Percentiles rank a stretch among this genome's conserved stretches.
phyloP scores from a whole-genome alignment of 2,797 vertebrate genomes.

The Typhlichthys subterraneus region DNA sequence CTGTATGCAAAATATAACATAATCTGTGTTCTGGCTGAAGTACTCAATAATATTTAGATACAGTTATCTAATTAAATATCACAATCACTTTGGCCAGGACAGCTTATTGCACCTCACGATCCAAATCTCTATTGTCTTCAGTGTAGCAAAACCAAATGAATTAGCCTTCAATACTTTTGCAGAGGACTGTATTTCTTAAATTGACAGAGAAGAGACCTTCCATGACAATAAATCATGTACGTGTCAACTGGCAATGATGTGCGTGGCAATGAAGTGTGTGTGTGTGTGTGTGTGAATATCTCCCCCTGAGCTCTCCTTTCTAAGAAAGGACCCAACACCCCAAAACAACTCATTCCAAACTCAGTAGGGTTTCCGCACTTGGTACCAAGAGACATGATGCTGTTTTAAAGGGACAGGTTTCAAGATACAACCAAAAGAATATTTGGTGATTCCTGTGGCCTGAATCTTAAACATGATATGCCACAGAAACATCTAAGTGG shows the following conservation, averaged over 20 bases:
- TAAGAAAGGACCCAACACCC: constrained; percentile 46
- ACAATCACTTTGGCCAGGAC: background rate
- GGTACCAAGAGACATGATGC: constrained; percentile 38
- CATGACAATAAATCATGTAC: constrained; percentile 26
- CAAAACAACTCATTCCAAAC: constrained; percentile 49
- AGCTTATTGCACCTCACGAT: background rate
- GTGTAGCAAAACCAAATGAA: no score
- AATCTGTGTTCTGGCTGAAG: background rate
- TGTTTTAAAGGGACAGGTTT: constrained; percentile 56
- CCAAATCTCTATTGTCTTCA: no score
- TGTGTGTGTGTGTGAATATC: constrained; percentile 13
- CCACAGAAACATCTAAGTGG: constrained; percentile 36
- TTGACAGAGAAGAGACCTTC: constrained; percentile 22
- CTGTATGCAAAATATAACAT: background rate
- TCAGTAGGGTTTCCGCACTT: constrained; percentile 33
- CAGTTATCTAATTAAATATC: constrained; percentile 15
- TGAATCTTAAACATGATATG: constrained; percentile 53
- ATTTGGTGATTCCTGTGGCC: constrained; percentile 64
- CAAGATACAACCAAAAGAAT: constrained; percentile 63
- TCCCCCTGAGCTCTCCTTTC: constrained; percentile 30
- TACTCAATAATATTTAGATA: constrained; percentile 1
- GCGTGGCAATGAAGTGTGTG: background rate
- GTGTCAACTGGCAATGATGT: constrained; percentile 35
- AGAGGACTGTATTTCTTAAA: background rate
- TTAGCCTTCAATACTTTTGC: background rate